Base-by-base conservation (phyloP, 2,888 invertebrate genomes). In the Pandemis heparana region DNA sequence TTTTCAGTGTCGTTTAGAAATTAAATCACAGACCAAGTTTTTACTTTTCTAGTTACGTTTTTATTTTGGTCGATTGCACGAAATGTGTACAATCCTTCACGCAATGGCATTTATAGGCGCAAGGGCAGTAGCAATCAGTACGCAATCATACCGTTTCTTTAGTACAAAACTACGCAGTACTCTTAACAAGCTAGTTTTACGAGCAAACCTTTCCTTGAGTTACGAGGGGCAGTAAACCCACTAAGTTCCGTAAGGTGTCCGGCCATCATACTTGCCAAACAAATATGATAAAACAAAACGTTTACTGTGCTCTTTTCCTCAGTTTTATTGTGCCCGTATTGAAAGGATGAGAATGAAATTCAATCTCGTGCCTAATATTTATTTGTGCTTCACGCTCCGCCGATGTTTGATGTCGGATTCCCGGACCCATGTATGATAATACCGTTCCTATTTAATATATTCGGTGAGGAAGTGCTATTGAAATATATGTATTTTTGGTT, bases 331-430 rank as follows among this genome's bases (percentile, higher is more conserved):
- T 74, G 69, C 71, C 70, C 59, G 62, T 70, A 51, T 70, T 71
- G 77, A 79, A 80, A 80, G 77, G 75, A 77, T 78, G 75, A 79
- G 79, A 80, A 83, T 79, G 80, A 80, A 84, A 85, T 81, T 81
- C 81, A 81, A 82, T 83, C 78, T 78, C 70, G 76, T 61, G 61
- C 65, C 74, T 74, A 74, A 70, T 70, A 70, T 74, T 74, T 74
- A 69, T 75, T 66, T 77, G 79, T 77, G 74, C 78, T 79, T 79
- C 78, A 77, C 78, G 79, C 80, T 78, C 74, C 70, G 77, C 66
- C 67, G 66, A 79, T 79, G 74, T 80, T 81, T 80, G 77, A 78
- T 78, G 76, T 76, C 73, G 77, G 78, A 74, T 74, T 63, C 43
- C 41, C 64, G 59, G 65, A 39, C 64, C 32, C 74, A 53, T 70